phyloP scores from a whole-genome alignment of 2,797 vertebrate species.

The Percopsis omiscomaycus region DNA sequence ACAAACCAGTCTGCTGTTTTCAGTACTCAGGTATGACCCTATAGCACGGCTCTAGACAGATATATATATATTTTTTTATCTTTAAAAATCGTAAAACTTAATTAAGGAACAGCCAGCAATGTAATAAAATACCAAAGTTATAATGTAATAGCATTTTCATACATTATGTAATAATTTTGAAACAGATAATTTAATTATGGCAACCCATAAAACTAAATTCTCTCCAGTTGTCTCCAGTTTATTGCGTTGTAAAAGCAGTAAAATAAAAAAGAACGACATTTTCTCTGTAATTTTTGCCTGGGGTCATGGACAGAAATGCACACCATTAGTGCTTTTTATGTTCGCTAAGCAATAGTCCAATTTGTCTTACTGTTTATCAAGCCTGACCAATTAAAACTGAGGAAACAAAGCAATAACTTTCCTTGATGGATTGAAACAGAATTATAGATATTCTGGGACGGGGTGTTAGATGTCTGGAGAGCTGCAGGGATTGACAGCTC shows the following conservation, averaged over 20 bases:
- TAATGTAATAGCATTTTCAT: neutral
- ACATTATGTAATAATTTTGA: neutral
- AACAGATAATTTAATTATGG: neutral
- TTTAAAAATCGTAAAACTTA: neutral
- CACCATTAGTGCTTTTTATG: neutral
- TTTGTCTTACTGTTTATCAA: neutral
- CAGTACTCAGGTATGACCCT: constrained; percentile 83
- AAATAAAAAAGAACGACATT: too few species aligned
- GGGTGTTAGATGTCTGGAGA: too few species aligned
- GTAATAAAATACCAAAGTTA: neutral
- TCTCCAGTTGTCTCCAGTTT: neutral
- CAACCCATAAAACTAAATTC: neutral
- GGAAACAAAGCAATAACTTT: neutral
- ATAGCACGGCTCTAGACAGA: constrained; percentile 6
- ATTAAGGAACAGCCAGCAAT: neutral
- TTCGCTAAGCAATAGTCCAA: neutral
- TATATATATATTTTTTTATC: constrained; percentile 11
- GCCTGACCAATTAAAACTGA: neutral
- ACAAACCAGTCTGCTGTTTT: constrained; percentile 72
- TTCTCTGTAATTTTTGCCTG: too few species aligned
- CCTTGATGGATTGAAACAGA: too few species aligned
- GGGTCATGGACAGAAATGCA: neutral
- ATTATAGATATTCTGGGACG: too few species aligned
- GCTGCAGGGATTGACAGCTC: too few species aligned
- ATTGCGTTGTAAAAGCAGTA: too few species aligned